A percentile compares a stretch with the other conserved stretches of the same genome.
phyloP scores from a whole-genome alignment of 2,113 vertebrate species.

The Falcunculus frontatus region DNA sequence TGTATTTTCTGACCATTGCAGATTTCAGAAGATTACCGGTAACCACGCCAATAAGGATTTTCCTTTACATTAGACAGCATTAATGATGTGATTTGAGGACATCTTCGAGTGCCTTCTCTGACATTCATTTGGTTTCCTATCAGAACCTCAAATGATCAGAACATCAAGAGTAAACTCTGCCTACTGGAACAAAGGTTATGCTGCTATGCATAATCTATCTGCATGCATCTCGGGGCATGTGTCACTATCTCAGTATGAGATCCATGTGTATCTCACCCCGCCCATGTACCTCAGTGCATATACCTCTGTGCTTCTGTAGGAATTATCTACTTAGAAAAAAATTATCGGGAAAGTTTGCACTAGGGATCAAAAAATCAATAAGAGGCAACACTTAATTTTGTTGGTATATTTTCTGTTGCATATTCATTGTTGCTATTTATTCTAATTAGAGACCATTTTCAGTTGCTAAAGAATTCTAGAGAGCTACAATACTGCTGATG shows the following conservation, averaged over 20 bases:
- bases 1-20: neutral
- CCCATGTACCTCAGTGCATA: neutral
- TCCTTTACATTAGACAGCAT: neutral
- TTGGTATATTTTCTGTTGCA: neutral
- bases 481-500: neutral
- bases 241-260: neutral
- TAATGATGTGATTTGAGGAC: neutral
- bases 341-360: neutral
- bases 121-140: neutral
- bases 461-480: neutral
- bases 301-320: neutral
- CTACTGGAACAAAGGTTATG: neutral
- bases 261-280: neutral
- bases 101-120: neutral
- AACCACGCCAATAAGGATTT: neutral
- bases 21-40: neutral
- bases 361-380: neutral
- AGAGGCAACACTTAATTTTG: neutral
- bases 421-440: neutral
- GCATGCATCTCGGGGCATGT: rapidly evolving
- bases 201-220: neutral
- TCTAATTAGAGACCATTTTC: neutral
- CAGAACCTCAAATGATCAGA: neutral
- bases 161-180: neutral
- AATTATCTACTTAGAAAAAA: neutral